phyloP scores from a whole-genome alignment of 2,113 vertebrate genomes.

The Oreochromis aureus region DNA sequence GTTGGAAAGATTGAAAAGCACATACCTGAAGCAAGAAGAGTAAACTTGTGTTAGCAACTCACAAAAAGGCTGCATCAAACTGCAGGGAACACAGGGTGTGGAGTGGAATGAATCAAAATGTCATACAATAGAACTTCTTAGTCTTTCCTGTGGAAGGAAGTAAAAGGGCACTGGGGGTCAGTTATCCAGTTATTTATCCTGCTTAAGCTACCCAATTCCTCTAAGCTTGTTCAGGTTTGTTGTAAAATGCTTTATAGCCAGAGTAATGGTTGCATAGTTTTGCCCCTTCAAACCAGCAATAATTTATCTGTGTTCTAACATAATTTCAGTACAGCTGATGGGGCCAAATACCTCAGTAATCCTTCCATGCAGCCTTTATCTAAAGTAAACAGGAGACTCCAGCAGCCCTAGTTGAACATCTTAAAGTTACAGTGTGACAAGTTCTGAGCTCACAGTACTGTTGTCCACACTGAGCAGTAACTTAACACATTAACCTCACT shows the following conservation, averaged over 20 bases:
- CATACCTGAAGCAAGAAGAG: not conserved
- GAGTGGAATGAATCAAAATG: not conserved
- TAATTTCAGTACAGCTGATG: not conserved
- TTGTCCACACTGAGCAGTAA: not conserved
- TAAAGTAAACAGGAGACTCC: not conserved
- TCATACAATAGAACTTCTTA: not conserved
- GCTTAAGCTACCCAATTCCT: not conserved
- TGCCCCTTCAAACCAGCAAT: not conserved
- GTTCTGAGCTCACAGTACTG: not conserved
- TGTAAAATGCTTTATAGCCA: not conserved
- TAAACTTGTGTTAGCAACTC: not conserved
- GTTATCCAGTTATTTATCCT: not conserved
- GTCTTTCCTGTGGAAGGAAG: conserved; percentile 53
- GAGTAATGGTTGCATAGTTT: not conserved
- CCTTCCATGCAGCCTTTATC: not conserved
- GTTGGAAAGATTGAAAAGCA: not conserved
- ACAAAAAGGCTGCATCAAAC: not conserved
- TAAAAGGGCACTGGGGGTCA: not conserved
- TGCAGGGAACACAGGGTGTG: not conserved
- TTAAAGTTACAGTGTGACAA: not conserved
- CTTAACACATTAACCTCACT: not conserved
- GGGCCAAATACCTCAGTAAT: not conserved
- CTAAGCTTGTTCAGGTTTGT: not conserved
- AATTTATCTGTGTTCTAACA: not conserved
- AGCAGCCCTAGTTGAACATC: not conserved